Evolutionary conservation across 2,797 vertebrate genomes (phyloP), one percentile per base, ranked within the genome.

Genomic region (Xyrichtys novacula): DNA sequence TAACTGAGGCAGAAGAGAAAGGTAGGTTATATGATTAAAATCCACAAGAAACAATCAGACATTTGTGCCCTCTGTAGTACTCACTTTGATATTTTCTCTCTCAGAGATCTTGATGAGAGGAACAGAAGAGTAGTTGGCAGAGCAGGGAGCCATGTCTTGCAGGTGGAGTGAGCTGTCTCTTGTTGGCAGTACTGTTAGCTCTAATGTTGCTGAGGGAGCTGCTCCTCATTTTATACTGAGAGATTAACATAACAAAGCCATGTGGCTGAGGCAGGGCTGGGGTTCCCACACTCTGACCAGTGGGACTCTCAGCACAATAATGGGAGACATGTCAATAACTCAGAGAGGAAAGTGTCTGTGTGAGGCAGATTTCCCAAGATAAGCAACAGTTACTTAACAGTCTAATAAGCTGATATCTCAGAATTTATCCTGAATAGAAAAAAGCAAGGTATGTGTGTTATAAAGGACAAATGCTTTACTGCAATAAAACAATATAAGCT

Each of bases 241-340:
- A 1, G 22, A 93, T 94, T 93, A 92, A 71, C 93, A 94, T 93
- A 82, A 94, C 88, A 95, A 93, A 94, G 90, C 73, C 81, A 71
- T 85, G 83, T 88, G 90, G 84, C 90, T 85, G 70, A 85, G 85
- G 84, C 76, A 68, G 74, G 71, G 89, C 89, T 92, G 84, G 90
- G 92, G 92, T 95, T 95, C 94, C 94, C 94, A 95, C 94, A 95
- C 91, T 94, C 91, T 31, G 81, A 89, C 88, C 91, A 85, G 88
- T 92, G 89, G 88, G 89, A 85, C 80, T 87, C 86, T 85, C 88
- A 78, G 63, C 43, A 53, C 88, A 89, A 94, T 93, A 93, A 94
- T 92, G 74, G 84, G 38, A 68, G 87, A 85, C 85, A 83, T 68
- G 89, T 88, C 92, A 90, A 89, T 92, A 89, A 90, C 88, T 91